Percentiles rank a stretch among this genome's conserved stretches.
Conservation (phyloP, 2,797 vertebrate species). For the Coranthus polyacanthus region DNA sequence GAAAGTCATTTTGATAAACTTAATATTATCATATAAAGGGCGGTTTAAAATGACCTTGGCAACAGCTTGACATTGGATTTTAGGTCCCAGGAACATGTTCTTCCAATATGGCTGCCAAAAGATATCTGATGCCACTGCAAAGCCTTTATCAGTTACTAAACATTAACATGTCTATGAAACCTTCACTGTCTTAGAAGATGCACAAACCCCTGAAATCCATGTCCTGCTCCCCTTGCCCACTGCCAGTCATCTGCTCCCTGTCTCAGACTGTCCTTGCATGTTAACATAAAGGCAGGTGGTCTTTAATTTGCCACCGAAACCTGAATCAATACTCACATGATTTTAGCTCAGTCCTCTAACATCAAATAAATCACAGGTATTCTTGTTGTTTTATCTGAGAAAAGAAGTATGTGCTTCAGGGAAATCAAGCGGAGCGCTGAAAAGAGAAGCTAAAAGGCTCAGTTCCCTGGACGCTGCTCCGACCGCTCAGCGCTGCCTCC, state of each 20-base stretch:
- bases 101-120: constrained; percentile 29
- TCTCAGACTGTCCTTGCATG: constrained; percentile 55
- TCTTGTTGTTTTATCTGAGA: not conserved
- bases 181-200: not conserved
- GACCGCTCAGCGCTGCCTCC: not conserved
- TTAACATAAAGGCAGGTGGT: not conserved
- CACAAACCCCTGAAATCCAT: not conserved
- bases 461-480: not conserved
- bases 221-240: not conserved
- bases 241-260: constrained; percentile 19
- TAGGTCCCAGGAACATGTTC: not conserved
- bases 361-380: not conserved
- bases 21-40: too few relatives aligned
- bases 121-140: constrained; percentile 12
- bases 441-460: not conserved
- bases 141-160: constrained; percentile 30
- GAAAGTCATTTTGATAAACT: too few relatives aligned
- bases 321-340: not conserved
- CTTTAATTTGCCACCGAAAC: not conserved
- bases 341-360: not conserved
- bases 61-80: not conserved
- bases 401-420: not conserved
- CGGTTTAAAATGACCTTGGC: too few relatives aligned
- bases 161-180: constrained; percentile 12
- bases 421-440: not conserved